Percentiles rank a stretch among this genome's conserved stretches.
phyloP scores from a whole-genome alignment of 2,888 invertebrate species.

The Hemithea aestivaria region DNA sequence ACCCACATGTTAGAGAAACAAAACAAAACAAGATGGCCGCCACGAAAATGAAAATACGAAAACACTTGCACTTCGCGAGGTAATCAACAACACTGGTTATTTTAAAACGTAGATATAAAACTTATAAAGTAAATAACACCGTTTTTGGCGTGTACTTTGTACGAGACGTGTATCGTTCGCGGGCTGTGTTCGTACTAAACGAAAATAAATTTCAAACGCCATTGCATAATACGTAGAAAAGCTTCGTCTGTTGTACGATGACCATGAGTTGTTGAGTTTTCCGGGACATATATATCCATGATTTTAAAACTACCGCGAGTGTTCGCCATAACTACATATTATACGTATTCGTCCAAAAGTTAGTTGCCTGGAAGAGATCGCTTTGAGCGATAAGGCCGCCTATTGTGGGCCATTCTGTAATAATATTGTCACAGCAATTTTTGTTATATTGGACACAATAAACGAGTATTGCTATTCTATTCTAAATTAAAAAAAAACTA shows the following conservation, averaged over 20 bases:
- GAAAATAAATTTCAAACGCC: constrained; percentile 67
- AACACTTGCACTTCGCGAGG: too few species aligned
- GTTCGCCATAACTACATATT: too few species aligned
- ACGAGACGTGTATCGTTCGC: constrained; percentile 44
- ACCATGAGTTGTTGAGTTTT: constrained; percentile 34
- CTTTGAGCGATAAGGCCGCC: too few species aligned
- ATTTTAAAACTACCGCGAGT: too few species aligned
- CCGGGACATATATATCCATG: constrained; percentile 28
- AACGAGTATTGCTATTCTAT: too few species aligned
- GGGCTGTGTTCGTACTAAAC: constrained; percentile 61
- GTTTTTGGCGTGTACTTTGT: constrained; percentile 25
- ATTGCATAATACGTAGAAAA: constrained; percentile 75
- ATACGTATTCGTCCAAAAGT: too few species aligned
- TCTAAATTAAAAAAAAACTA: too few species aligned
- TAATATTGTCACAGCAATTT: too few species aligned
- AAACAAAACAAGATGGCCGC: constrained; percentile 47
- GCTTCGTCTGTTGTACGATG: constrained; percentile 50
- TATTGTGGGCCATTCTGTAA: too few species aligned
- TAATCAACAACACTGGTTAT: constrained; percentile 15
- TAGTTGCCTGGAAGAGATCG: too few species aligned
- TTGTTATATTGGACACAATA: too few species aligned
- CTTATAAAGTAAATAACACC: constrained; percentile 5
- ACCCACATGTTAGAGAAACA: constrained; percentile 36
- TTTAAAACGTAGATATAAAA: too few species aligned
- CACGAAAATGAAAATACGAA: constrained; percentile 24